Evolutionary conservation across 2,888 invertebrate species (phyloP).

Genomic region (Prenolepis imparis): DNA sequence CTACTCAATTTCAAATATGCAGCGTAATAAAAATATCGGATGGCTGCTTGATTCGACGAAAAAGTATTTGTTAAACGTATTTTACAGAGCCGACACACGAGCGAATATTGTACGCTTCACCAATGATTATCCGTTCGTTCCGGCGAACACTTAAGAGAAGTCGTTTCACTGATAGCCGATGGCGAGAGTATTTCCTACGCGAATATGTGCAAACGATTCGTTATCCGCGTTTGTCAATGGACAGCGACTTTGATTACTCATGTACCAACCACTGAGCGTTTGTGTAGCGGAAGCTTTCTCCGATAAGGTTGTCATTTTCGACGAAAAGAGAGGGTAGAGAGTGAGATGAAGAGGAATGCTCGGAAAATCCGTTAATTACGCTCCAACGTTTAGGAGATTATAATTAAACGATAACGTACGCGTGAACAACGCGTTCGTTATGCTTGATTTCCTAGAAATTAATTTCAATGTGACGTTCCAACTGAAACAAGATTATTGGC

Average conservation of each 20-base stretch:
- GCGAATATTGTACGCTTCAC: constrained; percentile 29
- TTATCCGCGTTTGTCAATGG: constrained; percentile 61
- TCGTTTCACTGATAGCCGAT: constrained; percentile 53
- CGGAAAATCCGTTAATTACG: constrained; percentile 25
- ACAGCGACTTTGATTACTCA: constrained; percentile 26
- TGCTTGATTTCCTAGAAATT: constrained; percentile 19
- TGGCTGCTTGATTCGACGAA: not conserved
- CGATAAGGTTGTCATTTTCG: constrained; percentile 59
- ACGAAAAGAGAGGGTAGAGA: not conserved
- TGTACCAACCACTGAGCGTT: constrained; percentile 34
- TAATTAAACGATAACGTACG: constrained; percentile 30
- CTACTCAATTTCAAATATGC: not conserved
- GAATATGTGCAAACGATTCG: constrained; percentile 15
- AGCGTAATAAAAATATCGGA: constrained; percentile 20
- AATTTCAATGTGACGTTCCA: constrained; percentile 8
- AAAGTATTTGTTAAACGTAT: constrained; percentile 47
- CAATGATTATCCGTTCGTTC: constrained; percentile 52
- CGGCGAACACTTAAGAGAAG: constrained; percentile 44
- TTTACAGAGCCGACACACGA: not conserved
- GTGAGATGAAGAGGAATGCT: constrained; percentile 1
- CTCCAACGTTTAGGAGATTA: constrained; percentile 14
- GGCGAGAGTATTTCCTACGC: constrained; percentile 34
- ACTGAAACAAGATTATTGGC: constrained; percentile 27
- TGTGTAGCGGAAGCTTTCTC: constrained; percentile 62
- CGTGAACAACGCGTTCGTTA: not conserved